Conservation (phyloP, 2,797 vertebrate species). For the Amblyraja radiata region DNA sequence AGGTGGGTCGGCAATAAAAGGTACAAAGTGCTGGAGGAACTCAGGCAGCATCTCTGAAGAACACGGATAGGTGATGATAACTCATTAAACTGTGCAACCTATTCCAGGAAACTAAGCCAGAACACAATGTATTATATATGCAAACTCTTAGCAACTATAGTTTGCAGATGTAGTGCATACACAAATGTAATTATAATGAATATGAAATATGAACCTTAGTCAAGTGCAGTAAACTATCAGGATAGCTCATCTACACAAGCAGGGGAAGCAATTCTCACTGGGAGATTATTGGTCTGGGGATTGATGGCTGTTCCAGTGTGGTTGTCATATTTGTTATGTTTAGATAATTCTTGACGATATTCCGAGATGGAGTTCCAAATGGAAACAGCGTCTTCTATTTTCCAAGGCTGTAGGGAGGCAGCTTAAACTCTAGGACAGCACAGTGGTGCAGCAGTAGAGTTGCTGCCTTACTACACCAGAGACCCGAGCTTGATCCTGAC, state of each 20-base stretch:
- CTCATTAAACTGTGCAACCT: not conserved
- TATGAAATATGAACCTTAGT: not conserved
- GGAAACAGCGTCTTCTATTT: not conserved
- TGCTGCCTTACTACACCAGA: too few species aligned
- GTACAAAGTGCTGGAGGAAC: too few species aligned
- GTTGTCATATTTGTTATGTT: not conserved
- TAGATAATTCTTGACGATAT: not conserved
- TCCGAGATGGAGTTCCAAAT: not conserved
- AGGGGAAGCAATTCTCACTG: not conserved
- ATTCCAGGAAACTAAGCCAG: not conserved
- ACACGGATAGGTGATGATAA: too few species aligned
- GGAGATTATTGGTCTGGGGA: not conserved
- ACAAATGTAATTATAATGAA: not conserved
- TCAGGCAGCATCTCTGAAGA: too few species aligned
- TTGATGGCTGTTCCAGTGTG: not conserved
- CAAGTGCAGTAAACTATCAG: not conserved
- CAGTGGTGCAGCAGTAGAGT: too few species aligned
- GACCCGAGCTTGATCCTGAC: too few species aligned
- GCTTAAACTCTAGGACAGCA: not conserved
- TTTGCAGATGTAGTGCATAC: not conserved
- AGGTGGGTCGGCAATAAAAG: too few species aligned
- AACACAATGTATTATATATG: not conserved
- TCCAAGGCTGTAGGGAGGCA: not conserved
- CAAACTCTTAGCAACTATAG: not conserved
- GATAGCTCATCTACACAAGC: not conserved